Percentiles rank a stretch among this genome's conserved stretches.
Conservation (phyloP, 2,797 vertebrate genomes). For the Microchirus variegatus region DNA sequence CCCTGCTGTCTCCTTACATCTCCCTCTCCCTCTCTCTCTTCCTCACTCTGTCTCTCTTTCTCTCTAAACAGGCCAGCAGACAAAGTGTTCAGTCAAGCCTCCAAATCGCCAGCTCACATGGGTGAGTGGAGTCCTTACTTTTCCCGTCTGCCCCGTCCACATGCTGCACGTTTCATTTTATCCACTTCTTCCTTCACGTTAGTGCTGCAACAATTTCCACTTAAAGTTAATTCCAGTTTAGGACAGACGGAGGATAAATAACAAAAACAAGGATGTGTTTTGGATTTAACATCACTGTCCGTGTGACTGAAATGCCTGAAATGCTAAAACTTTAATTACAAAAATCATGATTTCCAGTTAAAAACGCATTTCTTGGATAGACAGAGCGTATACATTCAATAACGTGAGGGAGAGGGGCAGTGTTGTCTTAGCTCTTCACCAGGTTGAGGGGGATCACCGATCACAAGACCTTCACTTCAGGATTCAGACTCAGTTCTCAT, state of each 20-base stretch:
- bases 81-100: conserved; percentile 83
- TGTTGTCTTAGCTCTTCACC: conserved; percentile 14
- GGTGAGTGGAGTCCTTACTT: conserved; percentile 80
- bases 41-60: conserved; percentile 65
- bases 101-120: conserved; percentile 79
- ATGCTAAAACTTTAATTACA: conserved; percentile 47
- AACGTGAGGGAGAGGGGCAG: conserved; percentile 22
- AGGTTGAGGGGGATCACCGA: conserved; percentile 41
- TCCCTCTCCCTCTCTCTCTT: conserved; percentile 65
- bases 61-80: conserved; percentile 78
- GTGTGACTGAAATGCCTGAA: conserved; percentile 28
- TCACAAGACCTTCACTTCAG: conserved; percentile 44
- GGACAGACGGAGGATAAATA: conserved; percentile 21
- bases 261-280: conserved; percentile 38
- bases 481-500: conserved; percentile 35
- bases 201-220: conserved; percentile 35
- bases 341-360: conserved; percentile 29
- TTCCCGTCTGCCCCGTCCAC: conserved; percentile 71
- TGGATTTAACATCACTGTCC: conserved; percentile 42
- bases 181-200: conserved; percentile 47
- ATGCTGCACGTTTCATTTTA: conserved; percentile 68
- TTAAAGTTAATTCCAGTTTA: conserved; percentile 12
- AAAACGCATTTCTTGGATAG: conserved; percentile 32
- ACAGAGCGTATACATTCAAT: conserved; percentile 30
- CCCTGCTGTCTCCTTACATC: conserved; percentile 72